These are phyloP conservation scores for Tetrao urogallus DNA, from an alignment of 2,113 vertebrate genomes.

Conservation along the genomic window DNA sequence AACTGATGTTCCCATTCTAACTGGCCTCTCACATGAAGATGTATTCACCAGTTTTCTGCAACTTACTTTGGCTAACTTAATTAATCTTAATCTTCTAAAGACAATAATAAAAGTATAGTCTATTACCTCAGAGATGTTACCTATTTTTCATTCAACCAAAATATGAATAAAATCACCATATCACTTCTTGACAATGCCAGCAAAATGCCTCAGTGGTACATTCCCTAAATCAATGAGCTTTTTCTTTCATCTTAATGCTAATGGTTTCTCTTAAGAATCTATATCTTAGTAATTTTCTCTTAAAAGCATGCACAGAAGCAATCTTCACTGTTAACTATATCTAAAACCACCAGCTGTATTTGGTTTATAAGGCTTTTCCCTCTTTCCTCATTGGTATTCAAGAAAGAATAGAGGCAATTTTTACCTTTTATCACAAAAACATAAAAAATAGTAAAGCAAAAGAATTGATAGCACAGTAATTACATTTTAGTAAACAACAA, in stretches of 20 bases:
- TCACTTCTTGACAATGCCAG: not conserved
- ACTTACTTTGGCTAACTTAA: slow-evolving; percentile 32
- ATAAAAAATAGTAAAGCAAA: slow-evolving; percentile 42
- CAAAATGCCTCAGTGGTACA: not conserved
- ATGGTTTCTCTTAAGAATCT: slow-evolving; percentile 40
- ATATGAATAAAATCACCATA: not conserved
- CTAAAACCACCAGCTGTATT: slow-evolving; percentile 19
- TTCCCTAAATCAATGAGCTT: not conserved
- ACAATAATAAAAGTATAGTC: not conserved
- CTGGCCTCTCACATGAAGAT: not conserved
- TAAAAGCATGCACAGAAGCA: slow-evolving; percentile 53
- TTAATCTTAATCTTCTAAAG: slow-evolving; percentile 16
- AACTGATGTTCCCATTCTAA: not conserved
- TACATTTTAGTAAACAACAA: slow-evolving; percentile 57
- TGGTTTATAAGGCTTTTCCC: not conserved
- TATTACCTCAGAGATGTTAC: not conserved
- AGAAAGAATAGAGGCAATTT: slow-evolving; percentile 28
- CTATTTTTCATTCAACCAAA: slow-evolving; percentile 2
- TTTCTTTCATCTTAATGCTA: slow-evolving; percentile 53
- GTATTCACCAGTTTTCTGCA: not conserved
- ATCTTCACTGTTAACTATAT: slow-evolving; percentile 41
- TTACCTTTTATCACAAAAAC: slow-evolving; percentile 54
- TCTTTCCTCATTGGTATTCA: slow-evolving; percentile 22
- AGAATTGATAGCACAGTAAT: slow-evolving; percentile 37
- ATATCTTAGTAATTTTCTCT: slow-evolving; percentile 57